Evolutionary conservation across 2,888 invertebrate species (phyloP).

Genomic region (Lycia hirtaria): DNA sequence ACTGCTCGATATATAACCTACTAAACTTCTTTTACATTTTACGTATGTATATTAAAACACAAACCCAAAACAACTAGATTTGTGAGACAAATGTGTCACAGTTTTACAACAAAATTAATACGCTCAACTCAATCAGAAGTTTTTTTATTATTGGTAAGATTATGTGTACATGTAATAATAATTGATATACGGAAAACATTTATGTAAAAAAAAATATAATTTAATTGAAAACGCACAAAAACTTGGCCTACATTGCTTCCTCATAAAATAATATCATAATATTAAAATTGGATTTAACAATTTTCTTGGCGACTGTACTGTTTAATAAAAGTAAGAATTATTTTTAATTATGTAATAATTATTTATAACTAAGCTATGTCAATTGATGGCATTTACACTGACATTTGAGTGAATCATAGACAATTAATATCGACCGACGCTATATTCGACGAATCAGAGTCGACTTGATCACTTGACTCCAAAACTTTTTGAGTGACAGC

Average conservation of each 20-base stretch:
- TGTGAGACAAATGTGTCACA: too few species aligned
- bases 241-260: conserved; percentile 34
- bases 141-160: background rate
- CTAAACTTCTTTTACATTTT: conserved; percentile 6
- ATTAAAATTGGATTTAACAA: conserved; percentile 33
- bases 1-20: conserved; percentile 12
- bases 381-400: conserved; percentile 68
- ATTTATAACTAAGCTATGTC: conserved; percentile 73
- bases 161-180: background rate
- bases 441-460: background rate
- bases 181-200: background rate
- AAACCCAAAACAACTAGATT: background rate
- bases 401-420: conserved; percentile 40
- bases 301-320: conserved; percentile 40
- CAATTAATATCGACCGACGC: conserved; percentile 6
- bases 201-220: conserved; percentile 12
- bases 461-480: background rate
- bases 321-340: conserved; percentile 53
- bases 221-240: conserved; percentile 35
- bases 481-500: background rate
- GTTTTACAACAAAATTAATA: too few species aligned
- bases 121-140: background rate
- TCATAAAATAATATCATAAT: too few species aligned
- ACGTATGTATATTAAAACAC: conserved; percentile 1
- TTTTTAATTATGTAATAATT: conserved; percentile 62